These are phyloP conservation scores for Stenolophus ochropezus DNA, from an alignment of 2,888 invertebrate genomes.

Conservation along the genomic window DNA sequence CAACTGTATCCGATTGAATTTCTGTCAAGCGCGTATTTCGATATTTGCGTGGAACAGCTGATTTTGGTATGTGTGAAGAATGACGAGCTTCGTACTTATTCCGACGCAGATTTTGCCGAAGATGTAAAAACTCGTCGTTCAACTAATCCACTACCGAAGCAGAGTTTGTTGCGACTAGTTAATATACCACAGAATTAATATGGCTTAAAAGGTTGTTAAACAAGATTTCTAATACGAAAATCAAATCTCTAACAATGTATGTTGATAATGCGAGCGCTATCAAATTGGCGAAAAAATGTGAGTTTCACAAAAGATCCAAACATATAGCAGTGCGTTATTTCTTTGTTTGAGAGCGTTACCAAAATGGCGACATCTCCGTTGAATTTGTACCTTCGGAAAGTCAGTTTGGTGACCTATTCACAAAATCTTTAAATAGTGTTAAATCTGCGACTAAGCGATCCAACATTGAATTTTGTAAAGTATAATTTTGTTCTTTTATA, in stretches of 20 bases:
- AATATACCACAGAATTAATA: constrained; percentile 58
- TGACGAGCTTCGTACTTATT: constrained; percentile 9
- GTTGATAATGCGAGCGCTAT: constrained; percentile 39
- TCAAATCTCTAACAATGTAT: background rate
- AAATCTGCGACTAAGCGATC: too few relatives aligned
- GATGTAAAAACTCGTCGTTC: constrained; percentile 13
- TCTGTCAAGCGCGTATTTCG: too few relatives aligned
- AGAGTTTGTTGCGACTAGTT: constrained; percentile 65
- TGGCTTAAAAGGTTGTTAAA: constrained; percentile 17
- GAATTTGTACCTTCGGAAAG: constrained; percentile 61
- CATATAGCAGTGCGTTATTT: constrained; percentile 20
- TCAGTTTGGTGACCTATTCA: constrained; percentile 32
- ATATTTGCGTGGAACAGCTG: background rate
- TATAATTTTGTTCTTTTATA: too few relatives aligned
- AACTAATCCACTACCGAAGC: constrained; percentile 62
- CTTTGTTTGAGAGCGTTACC: constrained; percentile 62
- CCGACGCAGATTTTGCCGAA: constrained; percentile 28
- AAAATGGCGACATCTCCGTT: constrained; percentile 62
- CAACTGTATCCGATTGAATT: too few relatives aligned
- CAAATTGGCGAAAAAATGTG: constrained; percentile 62
- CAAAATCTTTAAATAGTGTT: background rate
- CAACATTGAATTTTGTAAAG: too few relatives aligned
- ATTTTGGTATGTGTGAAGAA: background rate
- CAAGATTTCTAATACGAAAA: background rate
- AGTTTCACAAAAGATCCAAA: constrained; percentile 46